These are phyloP conservation scores for Ochropleura leucogaster DNA, from an alignment of 2,888 invertebrate species.

Conservation along the genomic window DNA sequence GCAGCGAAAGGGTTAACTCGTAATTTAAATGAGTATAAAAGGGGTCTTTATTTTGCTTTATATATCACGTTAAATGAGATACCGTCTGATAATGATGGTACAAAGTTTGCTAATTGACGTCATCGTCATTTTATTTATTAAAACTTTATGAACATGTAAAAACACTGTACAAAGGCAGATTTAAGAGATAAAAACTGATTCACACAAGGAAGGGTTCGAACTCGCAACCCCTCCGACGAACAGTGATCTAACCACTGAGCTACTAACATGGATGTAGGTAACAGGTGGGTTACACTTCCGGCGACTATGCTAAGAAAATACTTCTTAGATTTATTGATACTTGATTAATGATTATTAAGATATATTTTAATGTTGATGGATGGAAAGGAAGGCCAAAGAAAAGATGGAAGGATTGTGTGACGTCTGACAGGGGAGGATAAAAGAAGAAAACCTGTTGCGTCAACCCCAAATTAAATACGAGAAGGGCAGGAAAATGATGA, in stretches of 20 bases:
- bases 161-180: no score
- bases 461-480: no score
- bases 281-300: neutral
- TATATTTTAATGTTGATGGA: no score
- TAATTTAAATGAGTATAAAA: neutral
- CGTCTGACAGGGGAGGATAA: no score
- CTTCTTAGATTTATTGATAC: neutral
- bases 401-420: no score
- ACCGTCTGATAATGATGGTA: neutral
- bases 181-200: neutral
- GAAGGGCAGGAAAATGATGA: no score
- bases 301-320: neutral
- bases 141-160: no score
- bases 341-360: no score
- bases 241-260: neutral
- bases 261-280: neutral
- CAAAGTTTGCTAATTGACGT: neutral
- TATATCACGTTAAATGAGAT: neutral
- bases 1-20: no score
- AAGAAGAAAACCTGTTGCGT: no score
- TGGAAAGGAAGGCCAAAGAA: no score
- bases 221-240: neutral
- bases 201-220: neutral
- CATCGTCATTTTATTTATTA: no score
- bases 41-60: neutral